Base-by-base conservation (phyloP, 2,113 vertebrate genomes). In the Choloepus hoffmanni region DNA sequence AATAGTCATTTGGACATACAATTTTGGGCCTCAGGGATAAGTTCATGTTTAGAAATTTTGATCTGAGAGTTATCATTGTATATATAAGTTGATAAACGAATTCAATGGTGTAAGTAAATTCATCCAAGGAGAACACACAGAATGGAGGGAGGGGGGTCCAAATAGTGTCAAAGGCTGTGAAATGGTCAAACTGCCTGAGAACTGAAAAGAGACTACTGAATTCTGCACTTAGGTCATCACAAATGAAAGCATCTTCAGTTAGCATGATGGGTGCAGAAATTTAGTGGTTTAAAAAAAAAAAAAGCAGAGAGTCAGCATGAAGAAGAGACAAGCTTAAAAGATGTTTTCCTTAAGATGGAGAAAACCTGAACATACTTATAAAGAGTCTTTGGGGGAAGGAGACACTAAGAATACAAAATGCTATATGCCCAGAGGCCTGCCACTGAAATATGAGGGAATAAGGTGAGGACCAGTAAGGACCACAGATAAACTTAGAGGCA, bases 351-450 rank as follows among this genome's bases (percentile, higher is more conserved):
- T 65, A 93, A 65, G 65, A 79, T 28, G 55, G n/a, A 79, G 6
- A 85, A 94, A 95, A 95, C 18, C 62, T 86, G 23, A 89, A 72
- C 26, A 85, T 48, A 92, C 74, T 89, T 93, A 73, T 45, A 36
- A 91, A 85, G 63, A 93, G 36, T 67, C 21, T 70, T 58, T 81
- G 36, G 91, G 45, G 40, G 53, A 86, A 24, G 21, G 48, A 95
- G 10, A 95, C 74, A 79, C 72, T 83, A 73, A 78, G 40, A 95
- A 91, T 40, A 88, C 60, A 85, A 95, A 89, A 63, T 40, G 23
- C 2, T 48, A 53, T 62, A 10, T 21, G 12, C 53, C 63, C 86
- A 93, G 68, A 87, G n/a, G 63, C 53, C 70, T 60, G 63, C 79
- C 78, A 53, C 79, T 94, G 70, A 95, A 87, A 78, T n/a, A 63